phyloP scores from a whole-genome alignment of 1,140 invertebrate genomes.

The Hycleus phaleratus region DNA sequence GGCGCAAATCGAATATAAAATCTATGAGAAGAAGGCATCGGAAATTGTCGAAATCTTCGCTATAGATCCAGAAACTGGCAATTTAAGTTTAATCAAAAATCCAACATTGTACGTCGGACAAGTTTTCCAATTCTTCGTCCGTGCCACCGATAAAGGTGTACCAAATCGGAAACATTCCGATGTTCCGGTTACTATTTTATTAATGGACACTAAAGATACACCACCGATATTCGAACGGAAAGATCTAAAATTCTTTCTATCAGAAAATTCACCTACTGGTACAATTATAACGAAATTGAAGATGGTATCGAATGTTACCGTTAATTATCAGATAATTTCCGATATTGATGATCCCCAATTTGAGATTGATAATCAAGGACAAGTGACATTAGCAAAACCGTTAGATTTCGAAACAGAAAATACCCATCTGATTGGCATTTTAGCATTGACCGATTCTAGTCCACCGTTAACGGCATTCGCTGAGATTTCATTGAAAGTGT shows the following conservation, averaged over 20 bases:
- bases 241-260: slow-evolving; percentile 68
- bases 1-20: slow-evolving; percentile 56
- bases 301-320: slow-evolving; percentile 48
- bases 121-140: slow-evolving; percentile 82
- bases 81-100: slow-evolving; percentile 23
- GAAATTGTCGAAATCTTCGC: slow-evolving; percentile 52
- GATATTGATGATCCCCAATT: slow-evolving; percentile 60
- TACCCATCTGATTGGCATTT: slow-evolving; percentile 67
- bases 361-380: slow-evolving; percentile 62
- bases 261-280: slow-evolving; percentile 65
- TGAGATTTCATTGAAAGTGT: slow-evolving; percentile 70
- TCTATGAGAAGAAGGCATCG: slow-evolving; percentile 54
- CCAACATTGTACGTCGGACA: slow-evolving; percentile 53
- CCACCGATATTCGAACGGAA: slow-evolving; percentile 66
- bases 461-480: slow-evolving; percentile 64
- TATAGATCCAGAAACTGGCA: slow-evolving; percentile 56
- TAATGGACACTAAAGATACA: slow-evolving; percentile 60
- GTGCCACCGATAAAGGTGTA: slow-evolving; percentile 70
- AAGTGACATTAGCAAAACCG: slow-evolving; percentile 59
- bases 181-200: slow-evolving; percentile 69
- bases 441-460: slow-evolving; percentile 70
- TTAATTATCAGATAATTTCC: slow-evolving; percentile 62
- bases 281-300: slow-evolving; percentile 57
- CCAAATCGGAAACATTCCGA: slow-evolving; percentile 61
- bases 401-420: slow-evolving; percentile 71